phyloP scores from a whole-genome alignment of 2,113 vertebrate genomes.

The human region DNA sequence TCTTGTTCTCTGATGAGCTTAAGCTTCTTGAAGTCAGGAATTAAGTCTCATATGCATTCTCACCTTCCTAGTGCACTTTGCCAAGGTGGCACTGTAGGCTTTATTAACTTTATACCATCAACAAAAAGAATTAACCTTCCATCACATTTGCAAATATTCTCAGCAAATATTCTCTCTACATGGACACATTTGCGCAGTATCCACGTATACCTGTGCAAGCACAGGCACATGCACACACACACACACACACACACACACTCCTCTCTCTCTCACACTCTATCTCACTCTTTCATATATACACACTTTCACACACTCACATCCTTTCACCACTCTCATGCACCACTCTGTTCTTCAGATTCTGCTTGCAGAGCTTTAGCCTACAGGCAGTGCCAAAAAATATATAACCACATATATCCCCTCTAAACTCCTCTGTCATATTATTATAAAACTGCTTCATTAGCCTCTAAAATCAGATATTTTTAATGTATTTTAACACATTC shows the following conservation, averaged over 20 bases:
- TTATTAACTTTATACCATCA: neutral
- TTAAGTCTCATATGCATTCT: neutral
- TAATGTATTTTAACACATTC: neutral
- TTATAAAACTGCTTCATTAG: neutral
- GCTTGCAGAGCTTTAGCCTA: neutral
- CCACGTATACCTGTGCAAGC: neutral
- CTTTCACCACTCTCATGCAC: neutral
- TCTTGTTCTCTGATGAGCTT: neutral
- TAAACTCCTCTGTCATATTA: neutral
- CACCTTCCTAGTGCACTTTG: neutral
- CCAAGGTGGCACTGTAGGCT: neutral
- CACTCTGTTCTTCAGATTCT: neutral
- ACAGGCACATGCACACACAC: neutral
- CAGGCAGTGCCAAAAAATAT: neutral
- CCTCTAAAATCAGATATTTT: neutral
- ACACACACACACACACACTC: no score
- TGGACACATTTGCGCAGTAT: neutral
- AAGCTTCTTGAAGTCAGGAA: neutral
- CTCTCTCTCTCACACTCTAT: accelerated
- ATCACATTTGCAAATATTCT: neutral
- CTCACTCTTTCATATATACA: neutral
- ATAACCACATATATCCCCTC: neutral
- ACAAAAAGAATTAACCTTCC: neutral
- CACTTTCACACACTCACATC: no score
- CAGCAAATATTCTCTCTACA: neutral